phyloP scores from a whole-genome alignment of 2,888 invertebrate species.

The Habroteleia sp. region DNA sequence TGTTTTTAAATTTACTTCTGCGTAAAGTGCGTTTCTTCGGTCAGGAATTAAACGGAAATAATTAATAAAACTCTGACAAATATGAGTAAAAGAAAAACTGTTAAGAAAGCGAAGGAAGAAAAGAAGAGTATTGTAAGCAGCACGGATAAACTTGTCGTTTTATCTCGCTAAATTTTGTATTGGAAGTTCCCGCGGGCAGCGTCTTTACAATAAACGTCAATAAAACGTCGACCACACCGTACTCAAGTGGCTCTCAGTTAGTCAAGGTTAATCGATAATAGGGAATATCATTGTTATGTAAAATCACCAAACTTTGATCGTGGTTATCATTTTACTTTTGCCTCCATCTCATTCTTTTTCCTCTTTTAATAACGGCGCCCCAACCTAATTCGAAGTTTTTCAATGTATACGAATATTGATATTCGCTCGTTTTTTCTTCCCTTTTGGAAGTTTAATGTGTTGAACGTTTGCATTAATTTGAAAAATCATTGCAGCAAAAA shows the following conservation, averaged over 20 bases:
- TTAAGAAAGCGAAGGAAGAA: too few species aligned
- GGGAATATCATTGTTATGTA: constrained; percentile 24
- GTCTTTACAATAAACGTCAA: constrained; percentile 44
- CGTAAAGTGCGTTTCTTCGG: too few species aligned
- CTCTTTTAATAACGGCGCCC: not conserved
- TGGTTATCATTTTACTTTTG: constrained; percentile 9
- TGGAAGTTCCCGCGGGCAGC: not conserved
- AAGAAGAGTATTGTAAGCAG: too few species aligned
- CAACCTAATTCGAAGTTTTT: not conserved
- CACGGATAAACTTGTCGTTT: not conserved
- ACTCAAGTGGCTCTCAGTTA: constrained; percentile 33
- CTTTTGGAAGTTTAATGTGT: too few species aligned
- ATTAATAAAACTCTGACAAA: too few species aligned
- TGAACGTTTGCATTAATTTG: too few species aligned
- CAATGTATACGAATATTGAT: constrained; percentile 1
- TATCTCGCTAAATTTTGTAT: constrained; percentile 5
- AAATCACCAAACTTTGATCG: constrained; percentile 15
- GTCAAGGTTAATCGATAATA: constrained; percentile 56
- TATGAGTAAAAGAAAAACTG: too few species aligned
- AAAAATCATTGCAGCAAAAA: too few species aligned
- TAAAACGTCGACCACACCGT: constrained; percentile 36
- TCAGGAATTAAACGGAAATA: too few species aligned
- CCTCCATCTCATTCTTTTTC: too few species aligned
- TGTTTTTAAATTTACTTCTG: too few species aligned
- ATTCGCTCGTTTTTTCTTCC: too few species aligned